Base-by-base conservation (phyloP, 2,888 invertebrate species). In the Nomada goodeniana region DNA sequence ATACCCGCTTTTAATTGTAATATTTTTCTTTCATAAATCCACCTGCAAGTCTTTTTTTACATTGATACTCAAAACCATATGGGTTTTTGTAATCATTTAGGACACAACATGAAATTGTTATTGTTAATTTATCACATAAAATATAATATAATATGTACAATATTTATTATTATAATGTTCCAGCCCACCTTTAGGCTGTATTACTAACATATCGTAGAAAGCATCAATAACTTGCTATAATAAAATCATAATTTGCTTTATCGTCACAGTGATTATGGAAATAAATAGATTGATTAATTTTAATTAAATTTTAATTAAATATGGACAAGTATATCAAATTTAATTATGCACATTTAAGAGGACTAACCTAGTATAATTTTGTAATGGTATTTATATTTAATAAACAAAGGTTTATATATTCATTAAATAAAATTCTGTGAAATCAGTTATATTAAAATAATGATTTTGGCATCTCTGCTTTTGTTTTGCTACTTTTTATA, bases 31-130 rank as follows among this genome's bases (percentile, higher is more conserved):
- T 29, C 9, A 2, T 15, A 18, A 11, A 59, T 15, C 9, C 26
- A 26, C 26, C 59, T 26, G 36, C 42, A 42, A 23, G 55, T 59
- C 11, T 50, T 55, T 61, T 29, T 42, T 36, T 42, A 61, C 4
- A 59, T 26, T 59, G 29, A 59, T 59, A 26, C 26, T n/a, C 29
- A 61, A 42, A n/a, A 61, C 20, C 42, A 42, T 42, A n/a, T 36
- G 36, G 20, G 18, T 20, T 63, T 23, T 42, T 61, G 15, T 73
- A 57, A 29, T 44, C 68, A 73, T 60, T 78, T 82, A 85, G 85
- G 84, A 88, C 78, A 85, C 83, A 85, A 85, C 89, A 89, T 88
- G 87, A 89, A 89, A 89, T 86, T 81, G 80, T 87, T 86, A 83
- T 86, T 86, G 86, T 86, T 71, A 53, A 55, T 15, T 55, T 29